Evolutionary conservation across 92 coral and sea anemone species (phyloP), one percentile per base, ranked within the genome.

Genomic region (Bergia sp.): DNA sequence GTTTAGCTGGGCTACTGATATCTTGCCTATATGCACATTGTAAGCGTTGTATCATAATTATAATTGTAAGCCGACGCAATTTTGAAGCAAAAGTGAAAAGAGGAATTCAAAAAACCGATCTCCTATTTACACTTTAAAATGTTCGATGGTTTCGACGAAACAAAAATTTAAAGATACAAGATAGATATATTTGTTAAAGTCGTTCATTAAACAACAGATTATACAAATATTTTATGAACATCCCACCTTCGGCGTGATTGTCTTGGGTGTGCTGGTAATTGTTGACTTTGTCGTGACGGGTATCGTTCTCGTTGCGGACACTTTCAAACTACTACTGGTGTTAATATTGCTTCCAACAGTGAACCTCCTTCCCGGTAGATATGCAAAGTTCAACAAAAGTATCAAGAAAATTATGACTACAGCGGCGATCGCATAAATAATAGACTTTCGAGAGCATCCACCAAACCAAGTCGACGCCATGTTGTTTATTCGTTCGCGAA

Each of bases 341-440:
- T 84, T 84, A 10, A 84, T 84, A 47, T 71, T 49, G 21, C 47
- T 84, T 15, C 79, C 20, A 47, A 84, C 67, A 69, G 67, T 71
- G 29, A 84, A 84, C 67, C 87, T 84, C 36, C 87, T 84, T 65
- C 87, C 87, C 7, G 87, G 87, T 45, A 84, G 87, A 71, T 84
- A 84, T 3, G 87, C 77, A 71, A 84, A 84, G 12, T 84, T 84
- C 64, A 84, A 71, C 21, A 84, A 84, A 23, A 84, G 45, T n/a
- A 84, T 69, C 47, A 84, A 71, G 8, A 69, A 84, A 84, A 71
- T 41, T 37, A 84, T 44, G 43, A 84, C 47, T 67, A 84, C 87
- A 69, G 67, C 79, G 20, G 78, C 66, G 87, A 69, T 84, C 77
- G 66, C 37, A 72, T 84, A 84, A 71, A 84, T 69, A 23, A 84